A percentile compares a stretch with the other conserved stretches of the same genome.
Conservation (phyloP, 1,140 invertebrate genomes). For the Caenorhabditis briggsae region DNA sequence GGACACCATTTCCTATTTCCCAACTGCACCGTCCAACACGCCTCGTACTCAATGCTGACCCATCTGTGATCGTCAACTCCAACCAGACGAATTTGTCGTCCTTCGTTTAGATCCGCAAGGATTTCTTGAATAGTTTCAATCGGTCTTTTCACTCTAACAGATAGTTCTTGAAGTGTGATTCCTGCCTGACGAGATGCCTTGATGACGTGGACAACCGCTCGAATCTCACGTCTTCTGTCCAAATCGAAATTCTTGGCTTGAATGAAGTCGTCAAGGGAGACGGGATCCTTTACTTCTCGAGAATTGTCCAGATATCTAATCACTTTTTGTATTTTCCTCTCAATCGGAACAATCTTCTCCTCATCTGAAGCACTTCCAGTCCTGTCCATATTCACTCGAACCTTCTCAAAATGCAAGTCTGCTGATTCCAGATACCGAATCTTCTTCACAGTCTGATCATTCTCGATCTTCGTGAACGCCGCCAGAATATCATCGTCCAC, state of each 20-base stretch:
- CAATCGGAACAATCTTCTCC: not conserved
- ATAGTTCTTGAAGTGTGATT: not conserved
- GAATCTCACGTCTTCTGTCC: conserved; percentile 1
- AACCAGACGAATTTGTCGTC: conserved; percentile 4
- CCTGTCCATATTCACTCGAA: conserved; percentile 47
- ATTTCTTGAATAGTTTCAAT: not conserved
- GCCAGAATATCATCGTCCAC: conserved; percentile 59
- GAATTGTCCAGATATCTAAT: not conserved
- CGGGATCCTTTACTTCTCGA: not conserved
- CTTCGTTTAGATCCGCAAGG: not conserved
- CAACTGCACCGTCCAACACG: conserved; percentile 34
- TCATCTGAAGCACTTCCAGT: not conserved
- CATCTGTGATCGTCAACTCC: conserved; percentile 58
- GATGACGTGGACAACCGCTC: conserved; percentile 45
- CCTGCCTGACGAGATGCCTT: not conserved
- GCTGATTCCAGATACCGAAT: conserved; percentile 68
- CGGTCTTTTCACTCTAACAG: not conserved
- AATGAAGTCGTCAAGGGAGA: conserved; percentile 27
- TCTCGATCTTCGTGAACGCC: conserved; percentile 44
- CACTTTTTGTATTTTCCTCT: not conserved
- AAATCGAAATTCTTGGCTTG: not conserved
- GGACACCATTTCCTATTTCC: conserved; percentile 13
- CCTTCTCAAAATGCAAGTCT: conserved; percentile 66
- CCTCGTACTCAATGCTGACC: conserved; percentile 36
- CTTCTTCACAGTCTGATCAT: conserved; percentile 65